Conservation (phyloP, 2,797 vertebrate species). For the Sorex maritimensis region DNA sequence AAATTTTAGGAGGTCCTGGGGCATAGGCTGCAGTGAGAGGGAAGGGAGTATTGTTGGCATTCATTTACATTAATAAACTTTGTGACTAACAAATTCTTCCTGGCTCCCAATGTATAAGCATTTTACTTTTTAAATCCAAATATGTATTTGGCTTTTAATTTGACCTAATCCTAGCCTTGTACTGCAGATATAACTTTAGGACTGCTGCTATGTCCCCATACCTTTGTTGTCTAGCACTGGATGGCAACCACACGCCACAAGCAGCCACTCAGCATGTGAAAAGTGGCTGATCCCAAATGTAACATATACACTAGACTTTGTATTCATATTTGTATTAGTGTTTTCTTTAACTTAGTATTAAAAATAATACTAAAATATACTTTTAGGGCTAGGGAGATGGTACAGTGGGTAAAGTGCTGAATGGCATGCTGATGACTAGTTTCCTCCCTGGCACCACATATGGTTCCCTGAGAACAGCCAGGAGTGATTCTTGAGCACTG, state of each 20-base stretch:
- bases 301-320: not conserved
- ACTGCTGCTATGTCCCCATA: not conserved
- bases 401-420: no score
- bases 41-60: not conserved
- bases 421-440: no score
- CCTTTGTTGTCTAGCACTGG: not conserved
- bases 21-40: not conserved
- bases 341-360: not conserved
- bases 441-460: no score
- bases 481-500: no score
- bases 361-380: not conserved
- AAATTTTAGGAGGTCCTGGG: not conserved
- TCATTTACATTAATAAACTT: not conserved
- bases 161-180: not conserved
- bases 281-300: not conserved
- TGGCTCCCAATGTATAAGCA: not conserved
- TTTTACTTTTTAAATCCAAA: not conserved
- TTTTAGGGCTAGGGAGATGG: not conserved
- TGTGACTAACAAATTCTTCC: not conserved
- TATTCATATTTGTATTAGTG: no score
- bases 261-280: not conserved
- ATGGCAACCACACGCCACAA: rapidly evolving
- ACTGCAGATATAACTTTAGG: not conserved
- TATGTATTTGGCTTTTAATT: not conserved
- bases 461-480: no score